Evolutionary conservation across 1,140 invertebrate species (phyloP), one percentile per base, ranked within the genome.

Genomic region (Aradophagus sp.): DNA sequence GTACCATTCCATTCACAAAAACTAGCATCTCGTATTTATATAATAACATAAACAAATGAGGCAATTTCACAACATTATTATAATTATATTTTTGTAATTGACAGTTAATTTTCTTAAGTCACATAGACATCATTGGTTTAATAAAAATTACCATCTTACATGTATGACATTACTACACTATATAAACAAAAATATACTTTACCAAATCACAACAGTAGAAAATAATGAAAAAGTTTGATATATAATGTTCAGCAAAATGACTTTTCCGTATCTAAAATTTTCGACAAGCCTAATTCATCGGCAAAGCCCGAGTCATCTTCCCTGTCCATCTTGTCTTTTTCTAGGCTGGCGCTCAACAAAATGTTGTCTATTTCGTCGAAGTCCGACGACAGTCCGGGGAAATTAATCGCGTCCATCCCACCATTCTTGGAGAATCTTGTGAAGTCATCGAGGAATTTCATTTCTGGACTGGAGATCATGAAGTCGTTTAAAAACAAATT

Each of bases 341-440:
- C 65, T 5, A 68, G 48, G 13, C 41, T 68, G 1, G 34, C 47
- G 13, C 55, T 61, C 55, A 68, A 45, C 29, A 68, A 10, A 17
- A 68, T 68, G 11, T 68, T 55, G 27, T 68, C 65, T 41, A 68
- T 68, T 39, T 59, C 65, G 1, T 68, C 65, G 29, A 68, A 61
- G 32, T 68, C 65, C 12, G 47, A 4, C 17, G 65, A 27, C 53
- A 67, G 34, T 32, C 39, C 63, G 2, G 17, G 26, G 27, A 68
- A 68, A 44, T 44, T 47, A 7, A 47, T 52, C 19, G 53, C 12
- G 3, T 26, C 8, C 6, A 48, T 55, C 5, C 17, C n/a, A 8
- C 12, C 45, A 32, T 26, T 12, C 39, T 67, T 67, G 2, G 63
- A 45, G 19, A 67, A 45, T 44, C 52, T 26, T 7, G 63, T 31